phyloP scores from a whole-genome alignment of 2,113 vertebrate species.

The Dasyornis broadbenti region DNA sequence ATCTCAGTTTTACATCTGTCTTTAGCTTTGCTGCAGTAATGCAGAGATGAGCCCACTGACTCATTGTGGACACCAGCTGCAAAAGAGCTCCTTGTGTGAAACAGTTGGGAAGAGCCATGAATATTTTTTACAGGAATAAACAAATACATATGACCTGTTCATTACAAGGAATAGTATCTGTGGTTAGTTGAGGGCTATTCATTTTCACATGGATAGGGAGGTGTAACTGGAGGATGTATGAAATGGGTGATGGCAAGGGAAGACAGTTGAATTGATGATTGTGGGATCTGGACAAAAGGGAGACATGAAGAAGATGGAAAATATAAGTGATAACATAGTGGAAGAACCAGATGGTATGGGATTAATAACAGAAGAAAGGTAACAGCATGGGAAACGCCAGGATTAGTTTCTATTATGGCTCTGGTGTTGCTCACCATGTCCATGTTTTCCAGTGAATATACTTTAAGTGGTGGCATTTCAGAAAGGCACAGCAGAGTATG shows the following conservation, averaged over 20 bases:
- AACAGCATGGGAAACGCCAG: neutral
- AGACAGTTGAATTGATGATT: neutral
- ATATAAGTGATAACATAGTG: neutral
- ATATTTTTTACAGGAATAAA: neutral
- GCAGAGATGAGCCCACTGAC: neutral
- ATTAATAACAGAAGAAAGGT: neutral
- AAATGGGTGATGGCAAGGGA: neutral
- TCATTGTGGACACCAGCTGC: neutral
- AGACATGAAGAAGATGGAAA: slow-evolving; percentile 25
- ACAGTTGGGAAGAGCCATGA: neutral
- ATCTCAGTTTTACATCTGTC: neutral
- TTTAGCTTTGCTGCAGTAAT: slow-evolving; percentile 14
- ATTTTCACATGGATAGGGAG: neutral
- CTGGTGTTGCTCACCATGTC: neutral
- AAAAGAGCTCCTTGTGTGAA: neutral
- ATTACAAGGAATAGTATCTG: neutral
- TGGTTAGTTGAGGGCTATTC: neutral
- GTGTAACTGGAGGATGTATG: neutral
- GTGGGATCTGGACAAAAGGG: neutral
- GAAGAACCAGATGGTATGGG: neutral
- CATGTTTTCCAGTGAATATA: neutral
- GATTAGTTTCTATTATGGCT: neutral
- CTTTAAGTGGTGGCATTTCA: neutral
- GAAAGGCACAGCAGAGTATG: neutral
- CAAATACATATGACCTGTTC: neutral